Percentiles rank a stretch among this genome's conserved stretches.
phyloP scores from a whole-genome alignment of 2,888 invertebrate genomes.

The Anoplius nigerrimus region DNA sequence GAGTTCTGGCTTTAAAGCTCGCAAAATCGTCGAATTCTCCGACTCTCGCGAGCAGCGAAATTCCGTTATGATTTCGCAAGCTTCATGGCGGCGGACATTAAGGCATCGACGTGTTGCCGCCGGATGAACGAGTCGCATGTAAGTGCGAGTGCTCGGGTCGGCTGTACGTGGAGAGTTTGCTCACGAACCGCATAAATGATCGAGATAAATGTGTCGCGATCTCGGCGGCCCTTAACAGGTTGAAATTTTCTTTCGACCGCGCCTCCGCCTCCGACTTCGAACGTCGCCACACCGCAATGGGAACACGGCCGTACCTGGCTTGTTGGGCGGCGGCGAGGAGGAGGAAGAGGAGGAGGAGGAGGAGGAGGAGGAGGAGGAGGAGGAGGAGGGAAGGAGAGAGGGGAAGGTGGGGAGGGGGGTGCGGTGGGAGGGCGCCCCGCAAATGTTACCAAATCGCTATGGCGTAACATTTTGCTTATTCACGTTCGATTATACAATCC shows the following conservation, averaged over 20 bases:
- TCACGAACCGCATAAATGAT: no score
- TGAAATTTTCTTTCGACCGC: conserved; percentile 40
- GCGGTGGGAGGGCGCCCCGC: conserved; percentile 31
- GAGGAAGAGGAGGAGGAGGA: no score
- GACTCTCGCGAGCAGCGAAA: no score
- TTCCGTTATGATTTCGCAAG: no score
- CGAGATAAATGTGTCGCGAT: no score
- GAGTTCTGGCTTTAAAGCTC: no score
- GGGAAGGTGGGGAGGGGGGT: conserved; percentile 22
- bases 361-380: not conserved
- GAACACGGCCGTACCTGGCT: conserved; percentile 58
- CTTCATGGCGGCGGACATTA: no score
- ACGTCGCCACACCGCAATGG: conserved; percentile 61
- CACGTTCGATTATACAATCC: conserved; percentile 75
- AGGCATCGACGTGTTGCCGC: no score
- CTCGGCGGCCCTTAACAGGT: conserved; percentile 35
- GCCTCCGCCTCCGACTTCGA: conserved; percentile 7
- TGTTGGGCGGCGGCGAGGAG: not conserved
- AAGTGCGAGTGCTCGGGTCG: no score
- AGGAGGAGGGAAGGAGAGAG: not conserved
- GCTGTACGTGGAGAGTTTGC: no score
- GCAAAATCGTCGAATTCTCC: no score
- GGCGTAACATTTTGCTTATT: conserved; percentile 75
- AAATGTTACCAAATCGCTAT: conserved; percentile 73
- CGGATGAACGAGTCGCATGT: no score